A percentile compares a stretch with the other conserved stretches of the same genome.
Conservation (phyloP, 2,797 vertebrate genomes). For the Scolopax bukidnonensis region DNA sequence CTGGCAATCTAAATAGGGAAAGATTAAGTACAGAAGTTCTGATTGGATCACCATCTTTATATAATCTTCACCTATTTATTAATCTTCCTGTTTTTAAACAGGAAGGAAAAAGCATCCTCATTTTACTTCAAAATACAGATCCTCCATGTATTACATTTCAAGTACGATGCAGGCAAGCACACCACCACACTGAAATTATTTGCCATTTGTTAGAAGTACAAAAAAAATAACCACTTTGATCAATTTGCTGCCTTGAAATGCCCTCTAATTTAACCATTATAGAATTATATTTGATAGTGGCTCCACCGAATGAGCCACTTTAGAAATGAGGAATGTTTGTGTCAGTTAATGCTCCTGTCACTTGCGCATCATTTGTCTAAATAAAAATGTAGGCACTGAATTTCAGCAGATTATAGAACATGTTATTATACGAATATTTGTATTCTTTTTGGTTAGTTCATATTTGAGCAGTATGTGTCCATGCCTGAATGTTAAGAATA, state of each 20-base stretch:
- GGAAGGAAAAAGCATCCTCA: background rate
- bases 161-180: conserved; percentile 25
- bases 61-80: conserved; percentile 12
- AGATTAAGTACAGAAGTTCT: background rate
- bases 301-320: background rate
- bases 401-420: background rate
- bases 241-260: conserved; percentile 37
- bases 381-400: background rate
- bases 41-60: background rate
- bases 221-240: conserved; percentile 51
- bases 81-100: background rate
- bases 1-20: background rate
- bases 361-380: background rate
- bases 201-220: conserved; percentile 31
- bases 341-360: background rate
- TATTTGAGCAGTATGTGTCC: background rate
- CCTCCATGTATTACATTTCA: background rate
- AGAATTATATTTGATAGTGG: conserved; percentile 18
- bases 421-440: background rate
- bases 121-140: conserved; percentile 21
- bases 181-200: conserved; percentile 13
- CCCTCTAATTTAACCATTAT: conserved; percentile 11
- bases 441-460: background rate
- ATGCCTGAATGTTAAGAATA: background rate
- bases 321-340: background rate